phyloP scores from a whole-genome alignment of 2,113 vertebrate genomes.

The Lepidothrix coronata region DNA sequence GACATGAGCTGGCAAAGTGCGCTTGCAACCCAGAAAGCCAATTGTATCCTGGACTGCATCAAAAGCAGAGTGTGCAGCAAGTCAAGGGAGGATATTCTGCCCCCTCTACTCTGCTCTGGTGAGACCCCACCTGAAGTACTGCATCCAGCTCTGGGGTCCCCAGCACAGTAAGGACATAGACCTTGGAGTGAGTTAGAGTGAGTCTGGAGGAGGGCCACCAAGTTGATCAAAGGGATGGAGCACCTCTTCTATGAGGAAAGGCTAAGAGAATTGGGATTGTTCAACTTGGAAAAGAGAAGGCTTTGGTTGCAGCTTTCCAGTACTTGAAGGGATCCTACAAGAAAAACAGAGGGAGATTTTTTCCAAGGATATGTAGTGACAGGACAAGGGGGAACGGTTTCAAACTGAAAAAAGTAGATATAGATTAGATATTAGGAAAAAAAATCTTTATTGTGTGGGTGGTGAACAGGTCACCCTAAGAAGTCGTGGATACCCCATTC shows the following conservation, averaged over 20 bases:
- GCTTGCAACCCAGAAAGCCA: neutral
- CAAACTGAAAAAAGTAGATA: neutral
- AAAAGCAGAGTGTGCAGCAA: rapidly evolving
- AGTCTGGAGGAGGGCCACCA: neutral
- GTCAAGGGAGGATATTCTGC: neutral
- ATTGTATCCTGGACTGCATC: rapidly evolving
- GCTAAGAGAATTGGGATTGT: neutral
- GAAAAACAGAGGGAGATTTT: neutral
- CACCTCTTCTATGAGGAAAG: neutral
- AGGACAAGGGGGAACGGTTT: neutral
- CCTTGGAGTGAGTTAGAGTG: neutral
- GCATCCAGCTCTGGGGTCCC: neutral
- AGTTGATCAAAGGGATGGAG: neutral
- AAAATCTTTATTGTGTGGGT: neutral
- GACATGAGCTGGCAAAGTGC: neutral
- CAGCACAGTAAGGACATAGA: neutral
- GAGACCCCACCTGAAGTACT: neutral
- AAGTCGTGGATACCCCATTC: neutral
- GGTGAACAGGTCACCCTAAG: neutral
- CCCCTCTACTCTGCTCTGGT: neutral
- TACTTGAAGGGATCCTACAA: neutral
- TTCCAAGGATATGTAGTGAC: neutral
- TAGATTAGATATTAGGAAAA: neutral
- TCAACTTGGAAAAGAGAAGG: neutral
- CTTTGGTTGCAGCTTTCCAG: neutral